These are phyloP conservation scores for Aphis craccivora DNA, from an alignment of 1,140 invertebrate species.

Conservation along the genomic window DNA sequence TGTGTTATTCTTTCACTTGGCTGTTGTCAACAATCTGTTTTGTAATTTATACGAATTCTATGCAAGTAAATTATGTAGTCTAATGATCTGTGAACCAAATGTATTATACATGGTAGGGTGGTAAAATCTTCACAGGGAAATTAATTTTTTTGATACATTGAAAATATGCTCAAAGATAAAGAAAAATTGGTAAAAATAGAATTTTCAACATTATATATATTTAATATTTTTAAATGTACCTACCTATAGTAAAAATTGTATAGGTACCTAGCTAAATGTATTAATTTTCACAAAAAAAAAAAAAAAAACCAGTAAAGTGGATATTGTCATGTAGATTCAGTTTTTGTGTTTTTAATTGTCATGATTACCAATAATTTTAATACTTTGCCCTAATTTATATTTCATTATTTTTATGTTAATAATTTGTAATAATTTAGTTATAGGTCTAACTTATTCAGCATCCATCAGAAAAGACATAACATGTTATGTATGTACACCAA, in stretches of 20 bases:
- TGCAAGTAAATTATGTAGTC: neutral
- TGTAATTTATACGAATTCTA: neutral
- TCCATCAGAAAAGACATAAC: neutral
- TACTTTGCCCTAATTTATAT: neutral
- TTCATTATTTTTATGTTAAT: neutral
- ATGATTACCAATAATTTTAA: neutral
- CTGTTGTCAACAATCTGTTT: neutral
- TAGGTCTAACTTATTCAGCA: neutral
- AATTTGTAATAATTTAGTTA: neutral
- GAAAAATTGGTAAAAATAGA: neutral
- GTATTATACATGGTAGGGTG: neutral
- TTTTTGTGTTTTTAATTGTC: neutral
- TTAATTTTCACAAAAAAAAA: neutral
- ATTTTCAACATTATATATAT: neutral
- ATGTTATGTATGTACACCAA: slow-evolving; percentile 46
- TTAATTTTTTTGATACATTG: neutral
- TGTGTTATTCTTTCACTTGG: neutral
- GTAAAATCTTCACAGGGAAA: neutral
- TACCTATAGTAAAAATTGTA: neutral
- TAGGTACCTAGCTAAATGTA: neutral
- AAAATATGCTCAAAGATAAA: neutral
- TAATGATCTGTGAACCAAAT: neutral
- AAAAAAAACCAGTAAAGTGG: neutral
- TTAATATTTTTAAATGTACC: neutral
- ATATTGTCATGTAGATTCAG: neutral